Evolutionary conservation across 2,113 vertebrate genomes (phyloP).

Genomic region (Hippocampus abdominalis): DNA sequence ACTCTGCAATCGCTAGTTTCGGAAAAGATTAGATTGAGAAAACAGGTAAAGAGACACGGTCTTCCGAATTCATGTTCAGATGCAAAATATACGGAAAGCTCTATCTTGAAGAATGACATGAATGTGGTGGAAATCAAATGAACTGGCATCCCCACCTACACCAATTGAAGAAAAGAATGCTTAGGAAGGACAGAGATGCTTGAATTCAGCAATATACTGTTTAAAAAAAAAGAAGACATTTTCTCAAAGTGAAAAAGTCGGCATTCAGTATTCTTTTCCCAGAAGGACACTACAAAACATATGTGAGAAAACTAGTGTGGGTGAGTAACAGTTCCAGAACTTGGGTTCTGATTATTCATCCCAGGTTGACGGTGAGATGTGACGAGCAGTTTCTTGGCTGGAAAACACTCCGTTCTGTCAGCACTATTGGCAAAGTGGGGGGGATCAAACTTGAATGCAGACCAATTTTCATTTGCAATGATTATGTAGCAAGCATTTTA

Average conservation of each 20-base stretch:
- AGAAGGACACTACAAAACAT: constrained; percentile 2
- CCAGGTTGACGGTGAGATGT: constrained; percentile 5
- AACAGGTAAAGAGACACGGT: neutral
- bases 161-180: neutral
- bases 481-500: constrained; percentile 7
- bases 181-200: neutral
- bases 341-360: constrained; percentile 9
- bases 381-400: constrained; percentile 7
- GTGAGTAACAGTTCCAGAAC: neutral
- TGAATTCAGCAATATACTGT: neutral
- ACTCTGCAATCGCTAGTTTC: too few relatives aligned
- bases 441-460: neutral
- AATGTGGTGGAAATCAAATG: neutral
- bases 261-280: neutral
- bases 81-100: neutral
- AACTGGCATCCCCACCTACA: neutral
- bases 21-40: too few relatives aligned
- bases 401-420: constrained; percentile 1
- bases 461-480: constrained; percentile 4
- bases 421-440: neutral
- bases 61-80: neutral
- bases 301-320: neutral
- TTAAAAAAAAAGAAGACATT: neutral
- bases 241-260: neutral
- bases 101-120: neutral